Percentiles rank a stretch among this genome's conserved stretches.
Evolutionary conservation across 2,797 vertebrate species (phyloP).

Genomic region (Lagodon rhomboides): DNA sequence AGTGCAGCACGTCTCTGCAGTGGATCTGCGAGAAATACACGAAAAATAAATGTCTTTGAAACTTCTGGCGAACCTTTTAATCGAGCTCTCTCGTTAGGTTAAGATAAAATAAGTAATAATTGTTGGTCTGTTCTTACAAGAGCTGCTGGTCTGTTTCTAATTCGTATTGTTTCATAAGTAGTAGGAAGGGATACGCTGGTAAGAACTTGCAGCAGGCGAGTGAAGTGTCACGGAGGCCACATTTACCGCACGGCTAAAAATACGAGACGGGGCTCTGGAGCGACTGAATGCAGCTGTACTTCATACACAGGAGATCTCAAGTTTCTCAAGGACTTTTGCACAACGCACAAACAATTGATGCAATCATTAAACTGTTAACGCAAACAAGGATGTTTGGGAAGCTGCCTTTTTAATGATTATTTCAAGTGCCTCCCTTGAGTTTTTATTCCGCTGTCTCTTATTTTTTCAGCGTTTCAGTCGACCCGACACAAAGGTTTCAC

Average conservation of each 20-base stretch:
- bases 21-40: background rate
- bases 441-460: background rate
- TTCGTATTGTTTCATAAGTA: constrained; percentile 35
- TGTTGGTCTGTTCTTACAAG: background rate
- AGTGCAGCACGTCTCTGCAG: background rate
- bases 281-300: constrained; percentile 45
- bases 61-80: background rate
- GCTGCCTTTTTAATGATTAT: constrained; percentile 9
- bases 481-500: constrained; percentile 4
- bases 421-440: background rate
- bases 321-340: constrained; percentile 34
- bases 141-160: constrained; percentile 11
- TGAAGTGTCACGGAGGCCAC: constrained; percentile 45
- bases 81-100: background rate
- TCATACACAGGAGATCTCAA: constrained; percentile 39
- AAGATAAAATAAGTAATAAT: constrained; percentile 4
- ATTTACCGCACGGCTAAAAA: constrained; percentile 50
- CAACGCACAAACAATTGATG: constrained; percentile 11
- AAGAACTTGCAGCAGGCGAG: constrained; percentile 30
- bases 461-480: background rate
- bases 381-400: background rate
- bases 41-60: too few relatives aligned
- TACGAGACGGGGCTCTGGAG: constrained; percentile 43
- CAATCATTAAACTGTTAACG: constrained; percentile 19
- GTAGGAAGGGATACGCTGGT: constrained; percentile 28